Percentiles rank a stretch among this genome's conserved stretches.
phyloP scores from a whole-genome alignment of 2,113 vertebrate species.

The Petrocephalus microphthalmus region DNA sequence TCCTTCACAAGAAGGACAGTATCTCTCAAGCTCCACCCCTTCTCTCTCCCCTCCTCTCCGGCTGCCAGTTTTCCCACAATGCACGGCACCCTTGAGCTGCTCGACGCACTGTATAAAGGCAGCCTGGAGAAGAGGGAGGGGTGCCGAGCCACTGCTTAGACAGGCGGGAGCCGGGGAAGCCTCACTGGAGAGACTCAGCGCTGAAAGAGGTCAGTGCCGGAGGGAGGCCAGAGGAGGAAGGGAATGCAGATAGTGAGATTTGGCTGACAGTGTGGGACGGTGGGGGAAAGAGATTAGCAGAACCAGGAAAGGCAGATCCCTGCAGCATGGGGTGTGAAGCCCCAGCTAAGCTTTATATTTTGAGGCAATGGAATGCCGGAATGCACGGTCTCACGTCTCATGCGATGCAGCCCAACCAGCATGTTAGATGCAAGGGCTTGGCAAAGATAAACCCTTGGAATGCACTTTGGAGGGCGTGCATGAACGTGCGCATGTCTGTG shows the following conservation, averaged over 20 bases:
- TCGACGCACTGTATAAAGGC: conserved; percentile 64
- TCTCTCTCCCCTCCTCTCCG: not conserved
- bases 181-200: conserved; percentile 45
- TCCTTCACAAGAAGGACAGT: not conserved
- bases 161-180: conserved; percentile 37
- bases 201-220: conserved; percentile 61
- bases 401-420: not conserved
- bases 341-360: not conserved
- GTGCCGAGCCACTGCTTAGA: conserved; percentile 54
- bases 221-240: conserved; percentile 40
- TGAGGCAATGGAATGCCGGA: not conserved
- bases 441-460: not conserved
- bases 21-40: not conserved
- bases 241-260: not conserved
- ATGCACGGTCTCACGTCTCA: not conserved
- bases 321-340: not conserved
- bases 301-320: not conserved
- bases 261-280: not conserved
- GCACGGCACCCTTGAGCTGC: conserved; percentile 49
- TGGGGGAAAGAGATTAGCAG: not conserved
- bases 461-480: not conserved
- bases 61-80: conserved; percentile 56
- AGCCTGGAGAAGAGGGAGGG: conserved; percentile 47
- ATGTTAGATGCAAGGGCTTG: not conserved
- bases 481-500: not conserved